phyloP scores from a whole-genome alignment of 2,797 vertebrate genomes.

The Clarias laeviceps region DNA sequence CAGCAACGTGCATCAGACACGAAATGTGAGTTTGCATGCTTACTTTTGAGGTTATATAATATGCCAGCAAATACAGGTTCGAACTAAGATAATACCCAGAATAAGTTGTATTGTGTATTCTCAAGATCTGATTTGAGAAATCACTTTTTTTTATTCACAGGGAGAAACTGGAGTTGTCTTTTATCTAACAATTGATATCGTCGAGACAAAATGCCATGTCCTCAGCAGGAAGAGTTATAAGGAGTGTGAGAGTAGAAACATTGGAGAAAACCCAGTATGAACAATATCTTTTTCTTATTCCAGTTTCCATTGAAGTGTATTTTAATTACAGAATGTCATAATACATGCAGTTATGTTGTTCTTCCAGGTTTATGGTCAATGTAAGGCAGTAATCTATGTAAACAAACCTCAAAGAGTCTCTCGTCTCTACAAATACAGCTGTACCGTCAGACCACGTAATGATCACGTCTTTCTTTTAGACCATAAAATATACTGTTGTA shows the following conservation, averaged over 20 bases:
- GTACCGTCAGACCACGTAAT: slow-evolving; percentile 73
- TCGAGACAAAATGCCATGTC: slow-evolving; percentile 75
- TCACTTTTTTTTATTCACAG: slow-evolving; percentile 31
- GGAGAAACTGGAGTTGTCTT: slow-evolving; percentile 54
- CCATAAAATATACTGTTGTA: not conserved
- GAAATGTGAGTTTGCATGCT: slow-evolving; percentile 67
- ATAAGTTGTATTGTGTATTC: not conserved
- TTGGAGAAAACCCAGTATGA: slow-evolving; percentile 57
- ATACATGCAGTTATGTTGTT: slow-evolving; percentile 23
- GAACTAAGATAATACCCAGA: not conserved
- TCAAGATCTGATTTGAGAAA: not conserved
- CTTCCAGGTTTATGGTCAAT: slow-evolving; percentile 75
- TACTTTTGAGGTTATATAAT: not conserved
- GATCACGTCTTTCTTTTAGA: not conserved
- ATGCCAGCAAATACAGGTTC: not conserved
- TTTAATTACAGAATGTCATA: not conserved
- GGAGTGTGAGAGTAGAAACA: slow-evolving; percentile 58
- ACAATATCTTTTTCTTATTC: not conserved
- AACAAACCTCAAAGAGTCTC: slow-evolving; percentile 66
- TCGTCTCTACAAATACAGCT: slow-evolving; percentile 74
- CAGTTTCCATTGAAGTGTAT: not conserved
- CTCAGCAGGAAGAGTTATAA: slow-evolving; percentile 66
- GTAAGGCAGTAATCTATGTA: slow-evolving; percentile 72
- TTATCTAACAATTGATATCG: slow-evolving; percentile 74
- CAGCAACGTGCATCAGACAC: slow-evolving; percentile 63